Evolutionary conservation across 2,113 vertebrate species (phyloP).

Genomic region (Aspiorhynchus laticeps): DNA sequence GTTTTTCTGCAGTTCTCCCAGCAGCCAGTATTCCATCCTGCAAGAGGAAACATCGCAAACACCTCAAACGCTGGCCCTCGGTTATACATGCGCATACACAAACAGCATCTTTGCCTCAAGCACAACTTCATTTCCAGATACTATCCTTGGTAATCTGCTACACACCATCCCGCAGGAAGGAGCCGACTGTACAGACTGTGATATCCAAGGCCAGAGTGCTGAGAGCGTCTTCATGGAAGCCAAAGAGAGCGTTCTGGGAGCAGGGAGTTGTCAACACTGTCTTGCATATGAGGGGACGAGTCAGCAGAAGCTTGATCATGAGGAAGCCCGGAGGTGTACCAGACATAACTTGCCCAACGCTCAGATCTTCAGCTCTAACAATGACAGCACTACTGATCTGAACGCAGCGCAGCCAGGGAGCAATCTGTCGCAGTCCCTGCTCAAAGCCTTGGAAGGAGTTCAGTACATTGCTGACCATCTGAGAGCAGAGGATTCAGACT

Average conservation of each 20-base stretch:
- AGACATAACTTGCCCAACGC: conserved; percentile 17
- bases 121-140: conserved; percentile 59
- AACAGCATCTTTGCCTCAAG: conserved; percentile 51
- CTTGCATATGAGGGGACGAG: conserved; percentile 73
- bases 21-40: conserved; percentile 77
- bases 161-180: conserved; percentile 51
- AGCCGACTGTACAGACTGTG: conserved; percentile 48
- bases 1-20: conserved; percentile 70
- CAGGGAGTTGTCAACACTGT: conserved; percentile 64
- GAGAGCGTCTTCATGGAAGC: conserved; percentile 79
- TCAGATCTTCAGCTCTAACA: conserved; percentile 30
- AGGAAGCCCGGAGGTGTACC: neutral
- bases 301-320: neutral
- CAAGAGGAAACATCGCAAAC: conserved; percentile 69
- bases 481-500: conserved; percentile 89
- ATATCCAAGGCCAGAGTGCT: conserved; percentile 74
- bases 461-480: conserved; percentile 95
- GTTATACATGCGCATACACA: conserved; percentile 40
- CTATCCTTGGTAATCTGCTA: conserved; percentile 63
- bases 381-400: conserved; percentile 38
- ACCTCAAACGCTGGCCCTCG: conserved; percentile 64
- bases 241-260: conserved; percentile 52
- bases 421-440: conserved; percentile 84
- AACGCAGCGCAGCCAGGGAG: conserved; percentile 57
- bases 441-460: conserved; percentile 88